phyloP scores from a whole-genome alignment of 2,888 invertebrate species.

The Laspeyria flexula region DNA sequence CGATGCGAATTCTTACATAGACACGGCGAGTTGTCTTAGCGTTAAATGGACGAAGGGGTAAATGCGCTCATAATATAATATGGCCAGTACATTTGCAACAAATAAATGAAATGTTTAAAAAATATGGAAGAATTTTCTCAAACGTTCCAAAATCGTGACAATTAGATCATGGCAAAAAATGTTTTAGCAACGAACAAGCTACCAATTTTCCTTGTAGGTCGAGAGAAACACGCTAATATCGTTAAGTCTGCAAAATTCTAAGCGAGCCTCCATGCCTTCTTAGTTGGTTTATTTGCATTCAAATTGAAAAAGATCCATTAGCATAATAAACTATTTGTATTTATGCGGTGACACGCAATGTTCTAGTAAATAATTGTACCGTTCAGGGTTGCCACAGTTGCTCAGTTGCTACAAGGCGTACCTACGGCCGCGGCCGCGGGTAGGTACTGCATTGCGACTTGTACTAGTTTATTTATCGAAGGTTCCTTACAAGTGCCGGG shows the following conservation, averaged over 20 bases:
- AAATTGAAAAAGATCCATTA: conserved; percentile 58
- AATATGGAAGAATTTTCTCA: too few species aligned
- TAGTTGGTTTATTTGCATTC: conserved; percentile 53
- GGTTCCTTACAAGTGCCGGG: neutral
- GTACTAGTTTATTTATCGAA: neutral
- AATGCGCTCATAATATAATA: too few species aligned
- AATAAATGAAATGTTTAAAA: too few species aligned
- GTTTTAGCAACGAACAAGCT: neutral
- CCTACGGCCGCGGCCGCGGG: neutral
- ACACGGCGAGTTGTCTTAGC: too few species aligned
- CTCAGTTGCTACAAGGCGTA: neutral
- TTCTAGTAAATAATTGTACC: conserved; percentile 33
- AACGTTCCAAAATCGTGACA: neutral
- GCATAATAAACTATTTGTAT: conserved; percentile 53
- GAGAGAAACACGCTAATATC: conserved; percentile 10
- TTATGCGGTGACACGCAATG: conserved; percentile 49
- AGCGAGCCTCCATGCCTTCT: conserved; percentile 25
- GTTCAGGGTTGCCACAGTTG: conserved; percentile 1
- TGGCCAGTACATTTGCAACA: too few species aligned
- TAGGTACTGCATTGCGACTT: conserved; percentile 41
- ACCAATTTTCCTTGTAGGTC: neutral
- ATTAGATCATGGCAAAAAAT: neutral
- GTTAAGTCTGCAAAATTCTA: conserved; percentile 17
- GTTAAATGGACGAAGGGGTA: too few species aligned
- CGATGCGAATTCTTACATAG: too few species aligned